Evolutionary conservation across 1,140 invertebrate species (phyloP).

Genomic region (Papilio aristodemus): DNA sequence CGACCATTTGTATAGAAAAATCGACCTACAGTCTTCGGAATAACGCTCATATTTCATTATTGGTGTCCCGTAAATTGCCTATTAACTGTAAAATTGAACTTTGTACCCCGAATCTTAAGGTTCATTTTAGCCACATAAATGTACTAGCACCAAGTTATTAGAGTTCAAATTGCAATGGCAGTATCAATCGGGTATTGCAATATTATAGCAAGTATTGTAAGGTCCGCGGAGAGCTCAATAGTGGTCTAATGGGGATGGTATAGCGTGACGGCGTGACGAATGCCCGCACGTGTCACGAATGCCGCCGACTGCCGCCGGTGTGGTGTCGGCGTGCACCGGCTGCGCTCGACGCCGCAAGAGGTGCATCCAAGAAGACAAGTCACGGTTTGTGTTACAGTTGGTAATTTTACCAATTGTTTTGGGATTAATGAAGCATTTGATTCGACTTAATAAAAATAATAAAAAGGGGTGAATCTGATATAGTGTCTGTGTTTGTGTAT

Average conservation of each 20-base stretch:
- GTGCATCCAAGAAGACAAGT: neutral
- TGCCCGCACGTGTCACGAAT: slow-evolving; percentile 34
- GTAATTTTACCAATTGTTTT: too few relatives aligned
- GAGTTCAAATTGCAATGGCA: neutral
- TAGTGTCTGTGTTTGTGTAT: too few relatives aligned
- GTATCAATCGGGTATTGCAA: neutral
- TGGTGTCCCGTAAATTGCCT: neutral
- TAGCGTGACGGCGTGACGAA: slow-evolving; percentile 38
- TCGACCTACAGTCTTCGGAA: neutral
- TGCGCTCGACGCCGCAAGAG: slow-evolving; percentile 10
- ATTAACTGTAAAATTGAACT: neutral
- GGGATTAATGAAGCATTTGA: too few relatives aligned
- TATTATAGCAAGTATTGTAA: slow-evolving; percentile 25
- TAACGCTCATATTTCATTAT: neutral
- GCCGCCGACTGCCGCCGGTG: slow-evolving; percentile 36
- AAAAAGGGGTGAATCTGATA: too few relatives aligned
- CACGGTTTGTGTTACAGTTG: too few relatives aligned
- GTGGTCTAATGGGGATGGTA: slow-evolving; percentile 43
- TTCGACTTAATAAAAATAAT: too few relatives aligned
- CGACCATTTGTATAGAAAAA: neutral
- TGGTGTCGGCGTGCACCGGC: slow-evolving; percentile 15
- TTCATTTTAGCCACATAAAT: neutral
- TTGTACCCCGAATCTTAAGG: neutral
- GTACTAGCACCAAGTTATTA: neutral
- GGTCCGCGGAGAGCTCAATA: slow-evolving; percentile 24